These are phyloP conservation scores for Leptonema lineaticorne DNA, from an alignment of 1,140 invertebrate species.

Conservation along the genomic window DNA sequence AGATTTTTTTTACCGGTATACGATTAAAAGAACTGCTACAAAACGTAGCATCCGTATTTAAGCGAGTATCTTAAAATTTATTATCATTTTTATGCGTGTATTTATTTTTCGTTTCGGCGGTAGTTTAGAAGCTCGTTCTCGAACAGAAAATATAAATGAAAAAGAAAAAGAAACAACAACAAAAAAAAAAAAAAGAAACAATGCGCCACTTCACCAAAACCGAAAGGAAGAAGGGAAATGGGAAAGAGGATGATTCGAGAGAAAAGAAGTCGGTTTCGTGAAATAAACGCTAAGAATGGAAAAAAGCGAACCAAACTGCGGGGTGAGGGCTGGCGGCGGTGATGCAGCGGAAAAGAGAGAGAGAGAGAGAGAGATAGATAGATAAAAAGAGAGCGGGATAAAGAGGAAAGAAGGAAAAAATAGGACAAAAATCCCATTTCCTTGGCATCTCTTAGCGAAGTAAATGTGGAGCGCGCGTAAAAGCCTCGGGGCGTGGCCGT, in stretches of 20 bases:
- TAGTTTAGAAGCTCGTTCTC: no score
- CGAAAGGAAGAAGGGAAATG: not conserved
- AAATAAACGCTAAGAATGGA: not conserved
- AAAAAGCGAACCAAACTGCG: not conserved
- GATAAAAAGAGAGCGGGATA: not conserved
- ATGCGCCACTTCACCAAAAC: not conserved
- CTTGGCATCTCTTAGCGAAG: not conserved
- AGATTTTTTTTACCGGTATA: no score
- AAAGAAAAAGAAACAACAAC: no score
- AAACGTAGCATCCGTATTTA: no score
- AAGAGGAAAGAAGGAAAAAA: not conserved
- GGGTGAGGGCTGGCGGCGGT: not conserved
- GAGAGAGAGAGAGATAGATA: no score
- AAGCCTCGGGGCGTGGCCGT: constrained; percentile 5
- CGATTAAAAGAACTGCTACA: no score
- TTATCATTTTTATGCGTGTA: no score
- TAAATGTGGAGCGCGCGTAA: not conserved
- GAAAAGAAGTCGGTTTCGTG: not conserved
- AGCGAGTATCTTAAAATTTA: no score
- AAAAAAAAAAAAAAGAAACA: no score
- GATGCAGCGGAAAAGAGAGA: not conserved
- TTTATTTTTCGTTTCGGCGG: no score
- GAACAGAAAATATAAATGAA: no score
- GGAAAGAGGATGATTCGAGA: not conserved
- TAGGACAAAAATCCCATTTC: constrained; percentile 10